phyloP scores from a whole-genome alignment of 1,140 invertebrate genomes.

The Apolygus lucorum region DNA sequence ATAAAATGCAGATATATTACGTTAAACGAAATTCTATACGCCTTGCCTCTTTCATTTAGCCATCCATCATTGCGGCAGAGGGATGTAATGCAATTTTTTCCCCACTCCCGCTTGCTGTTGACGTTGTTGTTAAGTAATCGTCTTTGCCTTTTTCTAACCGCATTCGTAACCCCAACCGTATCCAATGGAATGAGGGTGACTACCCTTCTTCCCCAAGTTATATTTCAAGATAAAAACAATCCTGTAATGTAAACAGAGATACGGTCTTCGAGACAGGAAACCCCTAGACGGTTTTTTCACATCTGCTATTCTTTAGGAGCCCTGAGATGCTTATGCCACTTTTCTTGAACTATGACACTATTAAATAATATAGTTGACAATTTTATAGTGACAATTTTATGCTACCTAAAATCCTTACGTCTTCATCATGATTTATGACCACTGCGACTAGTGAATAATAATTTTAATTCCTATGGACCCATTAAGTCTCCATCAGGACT shows the following conservation, averaged over 20 bases:
- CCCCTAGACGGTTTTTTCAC: no score
- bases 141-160: neutral
- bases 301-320: no score
- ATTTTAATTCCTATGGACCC: no score
- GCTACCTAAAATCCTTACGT: no score
- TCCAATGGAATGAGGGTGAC: neutral
- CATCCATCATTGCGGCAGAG: conserved; percentile 19
- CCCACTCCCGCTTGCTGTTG: conserved; percentile 17
- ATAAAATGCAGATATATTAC: conserved; percentile 27
- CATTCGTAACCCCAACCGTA: neutral
- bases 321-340: no score
- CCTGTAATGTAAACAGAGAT: neutral
- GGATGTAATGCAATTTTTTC: conserved; percentile 19
- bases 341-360: no score
- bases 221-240: neutral
- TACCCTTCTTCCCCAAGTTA: neutral
- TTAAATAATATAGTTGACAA: no score
- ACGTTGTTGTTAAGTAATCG: conserved; percentile 15
- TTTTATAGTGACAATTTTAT: no score
- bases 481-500: no score
- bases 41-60: conserved; percentile 19
- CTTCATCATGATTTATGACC: no score
- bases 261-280: no score
- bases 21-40: conserved; percentile 26
- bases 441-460: no score